Conservation (phyloP, 2,888 invertebrate species). For the Deilephila elpenor region DNA sequence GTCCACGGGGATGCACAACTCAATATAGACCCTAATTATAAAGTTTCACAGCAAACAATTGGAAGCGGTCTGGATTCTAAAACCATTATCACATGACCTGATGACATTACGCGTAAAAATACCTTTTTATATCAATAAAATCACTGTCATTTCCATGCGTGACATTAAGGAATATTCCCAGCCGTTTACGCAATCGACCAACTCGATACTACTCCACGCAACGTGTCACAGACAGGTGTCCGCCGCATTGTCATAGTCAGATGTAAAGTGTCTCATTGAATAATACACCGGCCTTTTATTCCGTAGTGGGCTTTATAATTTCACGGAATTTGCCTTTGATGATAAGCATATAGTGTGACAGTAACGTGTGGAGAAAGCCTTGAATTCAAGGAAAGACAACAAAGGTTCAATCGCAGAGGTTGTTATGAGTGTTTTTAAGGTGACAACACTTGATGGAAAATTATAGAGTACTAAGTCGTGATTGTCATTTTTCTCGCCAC, state of each 20-base stretch:
- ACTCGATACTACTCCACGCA: slow-evolving; percentile 5
- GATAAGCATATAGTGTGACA: neutral
- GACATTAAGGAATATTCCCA: neutral
- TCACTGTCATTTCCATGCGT: neutral
- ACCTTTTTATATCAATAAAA: too few species aligned
- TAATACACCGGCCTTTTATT: slow-evolving; percentile 1
- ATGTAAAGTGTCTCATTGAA: slow-evolving; percentile 29
- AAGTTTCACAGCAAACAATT: too few species aligned
- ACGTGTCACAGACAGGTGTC: slow-evolving; percentile 29
- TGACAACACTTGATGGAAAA: too few species aligned
- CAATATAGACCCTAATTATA: too few species aligned
- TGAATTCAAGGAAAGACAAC: neutral
- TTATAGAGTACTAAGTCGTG: too few species aligned
- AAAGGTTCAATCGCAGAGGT: too few species aligned
- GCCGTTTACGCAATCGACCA: neutral
- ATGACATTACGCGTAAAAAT: too few species aligned
- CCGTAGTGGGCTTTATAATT: slow-evolving; percentile 11
- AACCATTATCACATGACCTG: too few species aligned
- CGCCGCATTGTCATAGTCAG: slow-evolving; percentile 28
- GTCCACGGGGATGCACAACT: too few species aligned
- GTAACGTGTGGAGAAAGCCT: neutral
- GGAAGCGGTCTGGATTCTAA: too few species aligned
- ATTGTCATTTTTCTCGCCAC: too few species aligned
- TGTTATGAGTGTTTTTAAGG: too few species aligned
- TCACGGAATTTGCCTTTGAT: neutral